Conservation (phyloP, 2,797 vertebrate genomes). For the Danio tinwini region DNA sequence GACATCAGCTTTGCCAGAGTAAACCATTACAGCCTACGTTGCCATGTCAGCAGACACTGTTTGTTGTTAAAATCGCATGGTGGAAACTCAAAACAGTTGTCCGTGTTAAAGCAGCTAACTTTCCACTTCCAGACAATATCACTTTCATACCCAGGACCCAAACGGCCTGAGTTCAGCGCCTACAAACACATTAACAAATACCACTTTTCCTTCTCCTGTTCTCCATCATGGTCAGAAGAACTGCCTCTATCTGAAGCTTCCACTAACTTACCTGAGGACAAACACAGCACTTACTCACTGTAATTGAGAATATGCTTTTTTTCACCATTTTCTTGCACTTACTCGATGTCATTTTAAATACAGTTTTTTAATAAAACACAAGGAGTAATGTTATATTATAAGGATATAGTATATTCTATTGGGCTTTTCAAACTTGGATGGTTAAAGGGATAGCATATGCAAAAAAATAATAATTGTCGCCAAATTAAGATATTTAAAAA, state of each 20-base stretch:
- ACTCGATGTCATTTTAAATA: not conserved
- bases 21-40: conserved; percentile 52
- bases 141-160: conserved; percentile 12
- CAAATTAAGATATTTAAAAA: too few relatives aligned
- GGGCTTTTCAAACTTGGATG: too few relatives aligned
- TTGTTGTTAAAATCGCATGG: conserved; percentile 60
- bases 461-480: too few relatives aligned
- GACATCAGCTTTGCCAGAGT: conserved; percentile 56
- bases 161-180: conserved; percentile 20
- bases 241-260: not conserved
- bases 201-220: conserved; percentile 16
- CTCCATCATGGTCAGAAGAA: conserved; percentile 13
- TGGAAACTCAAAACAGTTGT: conserved; percentile 43
- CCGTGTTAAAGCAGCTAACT: conserved; percentile 11
- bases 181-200: conserved; percentile 31
- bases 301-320: not conserved
- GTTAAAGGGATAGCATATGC: too few relatives aligned
- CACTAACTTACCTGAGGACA: not conserved
- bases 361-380: not conserved
- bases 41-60: conserved; percentile 64
- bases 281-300: not conserved
- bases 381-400: not conserved
- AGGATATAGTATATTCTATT: too few relatives aligned
- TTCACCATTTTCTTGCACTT: not conserved
- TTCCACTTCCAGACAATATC: not conserved